Evolutionary conservation across 2,888 invertebrate genomes (phyloP).

Genomic region (Cheiracanthium punctorium): DNA sequence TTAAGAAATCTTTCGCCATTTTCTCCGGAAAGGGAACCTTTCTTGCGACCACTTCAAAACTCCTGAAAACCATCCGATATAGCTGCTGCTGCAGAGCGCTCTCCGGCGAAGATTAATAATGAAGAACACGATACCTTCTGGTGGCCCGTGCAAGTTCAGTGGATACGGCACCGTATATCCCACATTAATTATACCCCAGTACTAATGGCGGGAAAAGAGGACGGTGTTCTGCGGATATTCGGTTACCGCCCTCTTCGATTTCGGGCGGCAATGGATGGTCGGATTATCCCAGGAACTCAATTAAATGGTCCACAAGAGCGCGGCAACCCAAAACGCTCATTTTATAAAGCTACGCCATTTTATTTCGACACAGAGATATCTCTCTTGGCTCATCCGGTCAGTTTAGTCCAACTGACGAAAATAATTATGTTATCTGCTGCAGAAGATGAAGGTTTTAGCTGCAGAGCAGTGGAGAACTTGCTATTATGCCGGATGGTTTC

Average conservation of each 20-base stretch:
- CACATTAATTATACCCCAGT: conserved; percentile 16
- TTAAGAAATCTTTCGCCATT: no score
- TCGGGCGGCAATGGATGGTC: background rate
- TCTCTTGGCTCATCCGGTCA: no score
- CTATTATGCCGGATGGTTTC: no score
- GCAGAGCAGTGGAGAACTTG: no score
- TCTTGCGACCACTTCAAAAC: background rate
- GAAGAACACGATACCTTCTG: conserved; percentile 27
- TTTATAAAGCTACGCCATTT: background rate
- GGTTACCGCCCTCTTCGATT: background rate
- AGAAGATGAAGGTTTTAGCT: no score
- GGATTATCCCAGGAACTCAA: background rate
- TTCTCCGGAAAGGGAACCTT: no score
- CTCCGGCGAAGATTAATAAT: background rate
- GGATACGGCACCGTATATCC: background rate
- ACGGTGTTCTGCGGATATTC: conserved; percentile 2
- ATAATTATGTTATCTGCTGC: no score
- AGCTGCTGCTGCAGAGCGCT: background rate
- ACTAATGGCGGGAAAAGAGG: conserved; percentile 25
- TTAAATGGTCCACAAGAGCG: background rate
- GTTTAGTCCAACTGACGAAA: no score
- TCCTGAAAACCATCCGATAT: background rate
- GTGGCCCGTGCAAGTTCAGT: background rate
- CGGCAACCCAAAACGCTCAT: background rate
- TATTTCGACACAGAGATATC: no score